Conservation (phyloP, 92 coral and sea anemone genomes). For the Parazoanthus darwini region DNA sequence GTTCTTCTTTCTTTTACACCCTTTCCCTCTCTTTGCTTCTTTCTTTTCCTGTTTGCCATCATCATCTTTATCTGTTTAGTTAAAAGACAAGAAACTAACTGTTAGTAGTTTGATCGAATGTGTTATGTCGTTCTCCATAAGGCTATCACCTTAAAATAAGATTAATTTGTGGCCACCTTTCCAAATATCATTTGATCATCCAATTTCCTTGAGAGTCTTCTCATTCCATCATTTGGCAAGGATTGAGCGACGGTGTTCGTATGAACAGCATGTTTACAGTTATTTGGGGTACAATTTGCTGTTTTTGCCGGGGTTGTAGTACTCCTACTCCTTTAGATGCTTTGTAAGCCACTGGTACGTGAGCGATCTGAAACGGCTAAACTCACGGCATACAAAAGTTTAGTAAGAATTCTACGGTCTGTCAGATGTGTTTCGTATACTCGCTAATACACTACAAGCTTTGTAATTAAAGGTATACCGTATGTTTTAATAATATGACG, state of each 20-base stretch:
- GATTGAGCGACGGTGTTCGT: not conserved
- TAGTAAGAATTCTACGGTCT: not conserved
- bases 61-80: no score
- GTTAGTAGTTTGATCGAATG: no score
- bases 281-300: not conserved
- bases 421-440: conserved; percentile 3
- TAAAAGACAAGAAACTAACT: no score
- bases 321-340: not conserved
- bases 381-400: not conserved
- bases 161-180: no score
- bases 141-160: no score
- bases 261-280: not conserved
- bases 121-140: no score
- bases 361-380: conserved; percentile 37
- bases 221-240: not conserved
- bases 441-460: not conserved
- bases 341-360: conserved; percentile 17
- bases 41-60: no score
- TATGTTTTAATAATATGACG: not conserved
- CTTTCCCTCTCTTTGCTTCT: no score
- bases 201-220: no score
- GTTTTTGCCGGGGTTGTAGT: not conserved
- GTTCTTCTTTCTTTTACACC: no score
- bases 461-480: not conserved
- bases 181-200: no score